A percentile compares a stretch with the other conserved stretches of the same genome.
These are phyloP conservation scores for Drosophila kepulauana DNA, from an alignment of 1,140 invertebrate species.

Conservation along the genomic window DNA sequence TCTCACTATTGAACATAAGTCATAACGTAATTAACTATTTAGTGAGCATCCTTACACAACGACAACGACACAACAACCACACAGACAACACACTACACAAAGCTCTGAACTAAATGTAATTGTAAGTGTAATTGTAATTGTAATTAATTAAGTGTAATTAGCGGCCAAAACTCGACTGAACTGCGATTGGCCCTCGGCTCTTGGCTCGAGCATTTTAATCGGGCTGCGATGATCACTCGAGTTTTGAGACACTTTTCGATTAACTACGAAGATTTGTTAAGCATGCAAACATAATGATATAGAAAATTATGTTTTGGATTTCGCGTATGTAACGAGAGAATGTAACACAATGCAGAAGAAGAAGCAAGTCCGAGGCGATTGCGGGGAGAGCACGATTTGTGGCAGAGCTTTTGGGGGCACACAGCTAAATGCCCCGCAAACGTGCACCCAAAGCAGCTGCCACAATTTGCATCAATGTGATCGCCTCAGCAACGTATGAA, in stretches of 20 bases:
- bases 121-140: not conserved
- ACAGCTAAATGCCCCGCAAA: constrained; percentile 36
- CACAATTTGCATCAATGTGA: constrained; percentile 26
- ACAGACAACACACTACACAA: constrained; percentile 1
- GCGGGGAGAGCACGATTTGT: constrained; percentile 14
- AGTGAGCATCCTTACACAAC: not conserved
- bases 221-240: constrained; percentile 1
- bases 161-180: constrained; percentile 23
- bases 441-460: constrained; percentile 23
- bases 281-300: too few relatives aligned
- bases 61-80: not conserved
- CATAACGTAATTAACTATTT: constrained; percentile 33
- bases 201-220: constrained; percentile 16
- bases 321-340: constrained; percentile 11
- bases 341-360: not conserved
- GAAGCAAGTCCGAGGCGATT: not conserved
- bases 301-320: constrained; percentile 75
- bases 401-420: constrained; percentile 27
- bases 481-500: not conserved
- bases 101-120: not conserved
- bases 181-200: not conserved
- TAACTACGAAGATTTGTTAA: constrained; percentile 10
- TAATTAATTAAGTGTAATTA: not conserved
- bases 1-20: constrained; percentile 43
- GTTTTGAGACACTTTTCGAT: not conserved